Base-by-base conservation (phyloP, 2,888 invertebrate genomes). In the Tetranychus truncatus region DNA sequence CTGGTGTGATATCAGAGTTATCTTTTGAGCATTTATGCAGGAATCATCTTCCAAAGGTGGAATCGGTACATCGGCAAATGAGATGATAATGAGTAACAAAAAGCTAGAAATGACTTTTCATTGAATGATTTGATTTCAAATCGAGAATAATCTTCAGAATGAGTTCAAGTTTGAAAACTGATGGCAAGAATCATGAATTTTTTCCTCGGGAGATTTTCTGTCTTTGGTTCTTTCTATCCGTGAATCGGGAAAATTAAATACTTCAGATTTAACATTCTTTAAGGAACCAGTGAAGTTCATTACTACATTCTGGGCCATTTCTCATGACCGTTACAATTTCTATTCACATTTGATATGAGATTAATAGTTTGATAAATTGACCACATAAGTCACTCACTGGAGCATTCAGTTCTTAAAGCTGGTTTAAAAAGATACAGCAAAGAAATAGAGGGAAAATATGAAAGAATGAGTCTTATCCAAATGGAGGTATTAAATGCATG, bases 331-430 rank as follows among this genome's bases (percentile, higher is more conserved):
- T 86, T 95, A 95, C 86, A 95, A 94, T 88, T 96, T 94, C 82
- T 83, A 78, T 89, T 95, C 95, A 86, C 95, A 95, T 88, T 99
- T 24, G 1, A 24, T 2, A 24, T 24, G 24, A 24, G 24, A 24
- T 24, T 24, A 24, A 24, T 82, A 96, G 96, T 87, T 97, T 97
- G 83, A 95, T 90, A 89, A 99, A 99, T 91, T 99, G 99, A 85
- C 99, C 99, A 87, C 97, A 91, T 85, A 97, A 92, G 87, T 99
- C 97, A 86, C 97, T 99, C 83, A 99, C 96, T 88, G 96, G 95
- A 86, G 93, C 89, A 88, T 95, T 96, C 86, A 99, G 89, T 87
- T 96, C 95, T 85, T 92, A 87, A 87, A 99, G 95, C 95, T 96
- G 7, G 55, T 55, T 15, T 15, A 55, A 55, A 55, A 6, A 55